Conservation (phyloP, 2,113 vertebrate genomes). For the Turnix velox region DNA sequence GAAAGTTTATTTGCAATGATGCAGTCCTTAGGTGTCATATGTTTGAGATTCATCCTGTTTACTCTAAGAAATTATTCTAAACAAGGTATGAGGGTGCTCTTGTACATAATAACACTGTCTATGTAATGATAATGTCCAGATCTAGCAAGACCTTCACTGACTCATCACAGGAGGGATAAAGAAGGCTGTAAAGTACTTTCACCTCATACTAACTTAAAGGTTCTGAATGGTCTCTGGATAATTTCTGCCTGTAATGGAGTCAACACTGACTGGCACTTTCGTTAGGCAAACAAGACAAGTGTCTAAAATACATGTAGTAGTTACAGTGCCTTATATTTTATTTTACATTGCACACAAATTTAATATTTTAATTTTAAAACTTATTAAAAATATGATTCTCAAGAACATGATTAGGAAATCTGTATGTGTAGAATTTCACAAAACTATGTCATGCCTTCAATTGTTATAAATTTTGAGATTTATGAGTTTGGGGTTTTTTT, state of each 20-base stretch:
- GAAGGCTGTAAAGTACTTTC: background rate
- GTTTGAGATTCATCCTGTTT: background rate
- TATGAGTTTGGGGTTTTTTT: background rate
- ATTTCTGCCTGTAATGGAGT: background rate
- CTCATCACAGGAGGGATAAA: background rate
- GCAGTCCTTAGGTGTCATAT: background rate
- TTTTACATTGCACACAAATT: background rate
- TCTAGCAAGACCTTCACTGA: background rate
- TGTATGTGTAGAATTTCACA: background rate
- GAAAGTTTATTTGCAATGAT: background rate
- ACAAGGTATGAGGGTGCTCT: background rate
- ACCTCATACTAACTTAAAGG: background rate
- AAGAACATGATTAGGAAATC: background rate
- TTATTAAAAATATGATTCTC: background rate
- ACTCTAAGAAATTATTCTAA: background rate
- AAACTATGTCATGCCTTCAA: background rate
- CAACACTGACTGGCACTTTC: background rate
- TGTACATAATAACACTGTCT: background rate
- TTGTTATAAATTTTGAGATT: background rate
- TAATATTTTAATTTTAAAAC: background rate
- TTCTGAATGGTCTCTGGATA: background rate
- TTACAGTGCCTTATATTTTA: background rate
- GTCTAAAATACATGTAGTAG: background rate
- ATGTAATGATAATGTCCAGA: background rate
- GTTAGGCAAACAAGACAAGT: background rate